These are phyloP conservation scores for Limnephilus lunatus DNA, from an alignment of 2,888 invertebrate species.

Conservation along the genomic window DNA sequence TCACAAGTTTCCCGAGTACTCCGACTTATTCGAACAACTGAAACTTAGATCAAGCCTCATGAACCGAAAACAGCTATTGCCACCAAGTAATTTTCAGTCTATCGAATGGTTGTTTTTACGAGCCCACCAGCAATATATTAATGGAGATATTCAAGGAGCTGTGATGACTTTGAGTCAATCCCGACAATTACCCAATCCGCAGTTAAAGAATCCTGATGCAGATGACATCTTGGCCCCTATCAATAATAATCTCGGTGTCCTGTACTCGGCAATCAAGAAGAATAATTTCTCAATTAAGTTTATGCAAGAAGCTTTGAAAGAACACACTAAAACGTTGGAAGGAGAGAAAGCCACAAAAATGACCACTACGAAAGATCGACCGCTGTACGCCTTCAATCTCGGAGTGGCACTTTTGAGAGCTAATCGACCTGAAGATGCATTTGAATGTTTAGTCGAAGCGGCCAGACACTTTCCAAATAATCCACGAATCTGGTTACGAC, in stretches of 20 bases:
- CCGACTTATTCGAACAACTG: constrained; percentile 73
- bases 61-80: constrained; percentile 68
- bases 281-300: constrained; percentile 88
- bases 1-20: constrained; percentile 57
- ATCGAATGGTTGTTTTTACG: constrained; percentile 75
- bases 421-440: constrained; percentile 89
- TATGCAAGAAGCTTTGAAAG: constrained; percentile 87
- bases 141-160: constrained; percentile 74
- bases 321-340: constrained; percentile 77
- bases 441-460: constrained; percentile 93
- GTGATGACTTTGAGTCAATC: constrained; percentile 73
- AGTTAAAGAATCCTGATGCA: constrained; percentile 71
- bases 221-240: constrained; percentile 78
- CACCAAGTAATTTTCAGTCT: constrained; percentile 71
- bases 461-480: constrained; percentile 91
- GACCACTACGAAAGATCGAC: constrained; percentile 75
- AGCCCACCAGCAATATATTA: constrained; percentile 74
- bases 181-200: constrained; percentile 71
- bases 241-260: constrained; percentile 89
- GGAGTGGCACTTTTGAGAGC: constrained; percentile 90
- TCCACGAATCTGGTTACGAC: constrained; percentile 92
- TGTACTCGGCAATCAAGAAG: constrained; percentile 89
- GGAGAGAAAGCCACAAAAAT: constrained; percentile 70
- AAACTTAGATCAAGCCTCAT: constrained; percentile 73
- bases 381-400: constrained; percentile 88